A percentile compares a stretch with the other conserved stretches of the same genome.
phyloP scores from a whole-genome alignment of 1,140 invertebrate species.

The Triops longicaudatus region DNA sequence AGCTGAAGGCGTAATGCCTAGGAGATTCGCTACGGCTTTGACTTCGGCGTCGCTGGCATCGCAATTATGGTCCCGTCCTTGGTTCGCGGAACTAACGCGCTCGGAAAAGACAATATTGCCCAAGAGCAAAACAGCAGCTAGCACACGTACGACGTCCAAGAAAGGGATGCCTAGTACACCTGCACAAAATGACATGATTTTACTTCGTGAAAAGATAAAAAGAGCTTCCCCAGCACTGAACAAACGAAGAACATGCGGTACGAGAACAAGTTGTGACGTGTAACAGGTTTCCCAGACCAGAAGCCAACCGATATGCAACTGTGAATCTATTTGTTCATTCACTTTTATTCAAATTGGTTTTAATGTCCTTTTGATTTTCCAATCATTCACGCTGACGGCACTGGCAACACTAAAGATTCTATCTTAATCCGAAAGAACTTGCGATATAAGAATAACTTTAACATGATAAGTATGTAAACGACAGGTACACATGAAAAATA shows the following conservation, averaged over 20 bases:
- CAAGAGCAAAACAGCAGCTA: conserved; percentile 79
- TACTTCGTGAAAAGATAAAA: background rate
- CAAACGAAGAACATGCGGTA: background rate
- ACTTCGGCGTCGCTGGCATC: conserved; percentile 54
- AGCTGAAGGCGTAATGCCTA: conserved; percentile 66
- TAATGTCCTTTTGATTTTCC: background rate
- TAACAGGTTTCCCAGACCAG: background rate
- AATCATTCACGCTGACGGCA: background rate
- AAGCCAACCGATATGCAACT: background rate
- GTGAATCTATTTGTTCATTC: background rate
- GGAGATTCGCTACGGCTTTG: conserved; percentile 69
- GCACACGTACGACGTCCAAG: conserved; percentile 80
- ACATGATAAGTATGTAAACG: too few species aligned
- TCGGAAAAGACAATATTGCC: conserved; percentile 86
- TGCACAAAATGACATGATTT: conserved; percentile 35
- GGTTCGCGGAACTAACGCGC: conserved; percentile 38
- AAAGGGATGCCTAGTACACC: conserved; percentile 84
- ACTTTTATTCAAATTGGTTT: background rate
- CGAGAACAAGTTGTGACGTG: background rate
- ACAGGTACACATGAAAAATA: too few species aligned
- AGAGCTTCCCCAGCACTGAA: background rate
- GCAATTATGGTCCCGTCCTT: conserved; percentile 24
- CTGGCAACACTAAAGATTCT: background rate
- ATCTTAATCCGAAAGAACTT: too few species aligned
- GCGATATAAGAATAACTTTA: too few species aligned